These are phyloP conservation scores for Bucorvus abyssinicus DNA, from an alignment of 2,797 vertebrate genomes.

Conservation along the genomic window DNA sequence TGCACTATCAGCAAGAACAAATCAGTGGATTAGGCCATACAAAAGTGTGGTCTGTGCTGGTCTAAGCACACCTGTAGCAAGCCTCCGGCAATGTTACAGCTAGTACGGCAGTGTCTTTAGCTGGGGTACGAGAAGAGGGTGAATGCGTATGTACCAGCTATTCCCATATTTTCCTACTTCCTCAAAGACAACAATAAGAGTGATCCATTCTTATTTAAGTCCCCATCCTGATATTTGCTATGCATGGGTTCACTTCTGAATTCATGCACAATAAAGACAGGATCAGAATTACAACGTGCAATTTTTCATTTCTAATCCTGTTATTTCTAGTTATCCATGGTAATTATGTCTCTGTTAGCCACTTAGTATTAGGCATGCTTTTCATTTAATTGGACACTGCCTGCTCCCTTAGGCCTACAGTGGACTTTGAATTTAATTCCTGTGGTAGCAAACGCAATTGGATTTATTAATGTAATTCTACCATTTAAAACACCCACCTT, in stretches of 20 bases:
- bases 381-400: slow-evolving; percentile 11
- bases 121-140: not conserved
- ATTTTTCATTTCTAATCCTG: slow-evolving; percentile 30
- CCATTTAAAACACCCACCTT: not conserved
- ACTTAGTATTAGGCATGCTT: slow-evolving; percentile 32
- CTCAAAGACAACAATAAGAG: not conserved
- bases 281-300: not conserved
- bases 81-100: not conserved
- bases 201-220: not conserved
- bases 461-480: slow-evolving; percentile 7
- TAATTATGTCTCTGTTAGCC: slow-evolving; percentile 41
- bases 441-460: not conserved
- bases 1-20: not conserved
- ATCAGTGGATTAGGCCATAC: not conserved
- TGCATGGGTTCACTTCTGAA: not conserved
- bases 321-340: not conserved
- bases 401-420: not conserved
- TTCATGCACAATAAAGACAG: not conserved
- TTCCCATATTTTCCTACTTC: not conserved
- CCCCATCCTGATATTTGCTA: not conserved
- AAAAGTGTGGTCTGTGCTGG: not conserved
- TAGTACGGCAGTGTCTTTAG: not conserved
- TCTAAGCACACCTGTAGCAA: not conserved
- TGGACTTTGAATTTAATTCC: slow-evolving; percentile 17
- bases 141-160: not conserved